Base-by-base conservation (phyloP, 1,140 invertebrate genomes). In the Chymomyza costata region DNA sequence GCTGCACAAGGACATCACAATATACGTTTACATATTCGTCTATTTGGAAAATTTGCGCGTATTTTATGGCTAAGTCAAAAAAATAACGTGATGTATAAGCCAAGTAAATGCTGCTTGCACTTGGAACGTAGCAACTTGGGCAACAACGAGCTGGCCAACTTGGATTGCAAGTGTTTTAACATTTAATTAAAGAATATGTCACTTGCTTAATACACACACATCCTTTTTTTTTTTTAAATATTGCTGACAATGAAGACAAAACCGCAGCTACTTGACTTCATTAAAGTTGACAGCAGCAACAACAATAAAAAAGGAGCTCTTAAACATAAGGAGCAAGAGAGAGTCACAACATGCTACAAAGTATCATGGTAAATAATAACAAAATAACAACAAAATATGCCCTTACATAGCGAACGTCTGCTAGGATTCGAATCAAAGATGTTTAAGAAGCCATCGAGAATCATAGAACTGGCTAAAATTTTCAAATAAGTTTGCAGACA, bases 261-360 rank as follows among this genome's bases (percentile, higher is more conserved):
- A 55, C 58, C 68, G 74, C 73, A 80, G 56, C 68, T 65, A 57
- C 68, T 80, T 80, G 73, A 80, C 74, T 80, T 81, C 74, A 80
- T 80, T 80, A 80, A 73, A 62, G 58, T 70, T 50, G 53, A 65
- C 62, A 46, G 56, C 28, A 43, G 17, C 32, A 31, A 25, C 47
- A 47, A 49, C 52, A 35, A 16, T 31, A n/a, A n/a, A n/a, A n/a
- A n/a, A n/a, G n/a, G n/a, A n/a, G n/a, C n/a, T n/a, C n/a, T n/a
- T n/a, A n/a, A 55, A 45, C 44, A 44, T 19, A 59, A 28, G 34
- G 38, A 55, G 28, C 59, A 52, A 21, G n/a, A n/a, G n/a, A n/a
- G n/a, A n/a, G n/a, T n/a, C n/a, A n/a, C 28, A 50, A 19, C 53
- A 61, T 30, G 45, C 10, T 25, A 31, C 38, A 57, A 45, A 47